Conservation (phyloP, 35 echinoderm and acorn worm species). For the Holothuria glaberrima region DNA sequence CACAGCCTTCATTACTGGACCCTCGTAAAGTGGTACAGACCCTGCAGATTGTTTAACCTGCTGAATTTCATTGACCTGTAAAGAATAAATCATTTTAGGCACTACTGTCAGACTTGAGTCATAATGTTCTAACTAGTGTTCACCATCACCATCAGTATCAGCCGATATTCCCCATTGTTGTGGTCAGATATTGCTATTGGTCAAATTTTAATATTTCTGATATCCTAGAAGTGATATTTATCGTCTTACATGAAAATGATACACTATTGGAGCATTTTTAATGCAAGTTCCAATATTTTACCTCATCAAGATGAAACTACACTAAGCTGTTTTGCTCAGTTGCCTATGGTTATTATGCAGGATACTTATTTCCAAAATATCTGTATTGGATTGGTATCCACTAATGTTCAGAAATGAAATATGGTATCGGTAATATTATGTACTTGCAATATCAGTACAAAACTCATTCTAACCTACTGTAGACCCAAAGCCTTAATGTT, state of each 20-base stretch:
- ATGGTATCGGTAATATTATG: not conserved
- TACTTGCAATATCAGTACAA: not conserved
- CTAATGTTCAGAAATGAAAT: not conserved
- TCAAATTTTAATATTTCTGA: not conserved
- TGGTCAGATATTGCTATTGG: not conserved
- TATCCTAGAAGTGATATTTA: not conserved
- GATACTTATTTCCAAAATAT: not conserved
- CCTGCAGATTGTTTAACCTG: constrained; percentile 2
- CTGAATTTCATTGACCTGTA: not conserved
- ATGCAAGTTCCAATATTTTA: too few relatives aligned
- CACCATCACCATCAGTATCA: not conserved
- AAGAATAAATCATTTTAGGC: not conserved
- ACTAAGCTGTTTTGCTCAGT: not conserved
- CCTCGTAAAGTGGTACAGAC: not conserved
- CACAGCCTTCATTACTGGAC: not conserved
- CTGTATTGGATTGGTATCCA: not conserved
- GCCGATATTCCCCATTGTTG: not conserved
- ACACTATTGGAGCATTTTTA: too few relatives aligned
- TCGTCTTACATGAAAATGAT: too few relatives aligned
- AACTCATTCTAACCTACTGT: not conserved
- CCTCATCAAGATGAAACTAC: constrained; percentile 2
- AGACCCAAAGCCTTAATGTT: not conserved
- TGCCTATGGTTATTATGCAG: not conserved
- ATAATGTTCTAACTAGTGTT: not conserved
- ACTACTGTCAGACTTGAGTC: not conserved